These are phyloP conservation scores for Falcunculus frontatus DNA, from an alignment of 2,113 vertebrate species.

Conservation along the genomic window DNA sequence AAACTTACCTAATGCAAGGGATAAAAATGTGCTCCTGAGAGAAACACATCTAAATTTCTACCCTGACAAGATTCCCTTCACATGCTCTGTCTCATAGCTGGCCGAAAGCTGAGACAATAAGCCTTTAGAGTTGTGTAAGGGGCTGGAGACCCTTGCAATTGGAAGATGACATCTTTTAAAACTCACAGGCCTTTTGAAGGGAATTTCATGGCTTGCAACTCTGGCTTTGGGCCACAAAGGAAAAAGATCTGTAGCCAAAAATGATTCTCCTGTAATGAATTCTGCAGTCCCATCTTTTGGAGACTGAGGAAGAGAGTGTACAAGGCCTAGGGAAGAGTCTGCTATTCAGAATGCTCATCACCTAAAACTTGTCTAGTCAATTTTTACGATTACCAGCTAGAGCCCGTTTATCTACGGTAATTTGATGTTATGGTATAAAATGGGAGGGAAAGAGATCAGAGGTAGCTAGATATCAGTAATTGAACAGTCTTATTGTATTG, in stretches of 20 bases:
- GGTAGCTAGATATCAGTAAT: not conserved
- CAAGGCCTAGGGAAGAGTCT: not conserved
- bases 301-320: not conserved
- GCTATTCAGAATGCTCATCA: not conserved
- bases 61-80: not conserved
- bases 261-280: not conserved
- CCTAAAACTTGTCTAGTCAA: not conserved
- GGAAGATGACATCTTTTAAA: not conserved
- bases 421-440: not conserved
- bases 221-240: not conserved
- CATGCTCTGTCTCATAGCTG: not conserved
- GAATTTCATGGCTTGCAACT: not conserved
- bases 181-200: not conserved
- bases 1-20: not conserved
- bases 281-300: not conserved
- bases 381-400: not conserved
- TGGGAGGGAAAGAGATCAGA: not conserved
- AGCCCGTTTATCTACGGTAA: not conserved
- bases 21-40: not conserved
- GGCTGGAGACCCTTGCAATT: not conserved
- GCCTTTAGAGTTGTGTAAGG: not conserved
- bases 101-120: not conserved
- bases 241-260: not conserved
- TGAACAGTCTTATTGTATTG: not conserved
- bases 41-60: not conserved